These are phyloP conservation scores for Pelobates fuscus DNA, from an alignment of 2,113 vertebrate genomes.

Conservation along the genomic window DNA sequence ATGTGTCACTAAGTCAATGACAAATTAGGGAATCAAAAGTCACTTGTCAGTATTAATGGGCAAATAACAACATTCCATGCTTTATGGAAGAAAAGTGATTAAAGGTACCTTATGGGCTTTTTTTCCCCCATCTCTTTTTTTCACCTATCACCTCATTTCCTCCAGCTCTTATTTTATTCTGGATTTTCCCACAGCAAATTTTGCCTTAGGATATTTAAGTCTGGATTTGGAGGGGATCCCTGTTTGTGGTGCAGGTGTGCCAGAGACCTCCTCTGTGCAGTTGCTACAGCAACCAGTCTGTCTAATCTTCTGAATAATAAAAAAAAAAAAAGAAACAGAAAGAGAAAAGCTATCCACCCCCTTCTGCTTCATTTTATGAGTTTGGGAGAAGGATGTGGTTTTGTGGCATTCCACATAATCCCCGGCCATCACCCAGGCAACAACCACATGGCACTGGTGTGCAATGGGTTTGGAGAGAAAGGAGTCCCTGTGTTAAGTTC, in stretches of 20 bases:
- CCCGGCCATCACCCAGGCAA: conserved; percentile 76
- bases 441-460: conserved; percentile 65
- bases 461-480: conserved; percentile 58
- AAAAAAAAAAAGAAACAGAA: conserved; percentile 65
- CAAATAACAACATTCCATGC: neutral
- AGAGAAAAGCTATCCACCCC: conserved; percentile 73
- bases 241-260: conserved; percentile 73
- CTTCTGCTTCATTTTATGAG: conserved; percentile 71
- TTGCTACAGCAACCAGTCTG: conserved; percentile 76
- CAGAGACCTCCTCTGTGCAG: conserved; percentile 65
- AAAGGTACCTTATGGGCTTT: neutral
- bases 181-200: conserved; percentile 50
- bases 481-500: conserved; percentile 61
- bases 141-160: neutral
- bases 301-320: conserved; percentile 77
- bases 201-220: conserved; percentile 47
- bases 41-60: neutral
- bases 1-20: neutral
- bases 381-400: conserved; percentile 67
- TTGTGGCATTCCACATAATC: conserved; percentile 74
- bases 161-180: conserved; percentile 37
- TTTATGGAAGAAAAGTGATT: neutral
- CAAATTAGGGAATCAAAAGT: conserved; percentile 1
- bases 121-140: conserved; percentile 5
- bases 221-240: conserved; percentile 56